Base-by-base conservation (phyloP, 2,113 vertebrate species). In the Callipepla californica region DNA sequence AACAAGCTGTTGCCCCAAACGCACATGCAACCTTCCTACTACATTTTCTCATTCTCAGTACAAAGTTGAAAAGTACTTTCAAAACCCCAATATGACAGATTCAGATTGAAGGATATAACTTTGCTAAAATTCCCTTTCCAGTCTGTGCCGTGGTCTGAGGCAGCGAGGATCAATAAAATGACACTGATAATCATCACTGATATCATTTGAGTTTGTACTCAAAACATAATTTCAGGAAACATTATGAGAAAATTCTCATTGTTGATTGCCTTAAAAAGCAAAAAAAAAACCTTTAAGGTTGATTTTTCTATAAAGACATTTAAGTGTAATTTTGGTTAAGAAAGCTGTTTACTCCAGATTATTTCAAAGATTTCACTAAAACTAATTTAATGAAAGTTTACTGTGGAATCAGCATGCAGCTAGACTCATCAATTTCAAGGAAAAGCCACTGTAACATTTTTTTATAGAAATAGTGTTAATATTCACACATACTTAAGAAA, bases 1-100 rank as follows among this genome's bases (percentile, higher is more conserved):
- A 85, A 70, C 2, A 30, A 28, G 3, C 8, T 8, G 32, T 7
- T 58, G 23, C 9, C 15, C 40, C 14, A 45, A 51, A 57, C 13
- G 47, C 34, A 62, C 3, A 50, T 5, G 59, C 4, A 59, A 4
- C 23, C 11, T 66, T 80, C 58, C 61, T 38, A 63, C 23, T 70
- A n/a, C 18, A 77, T 42, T 45, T 25, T 83, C 50, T 15, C 1
- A 11, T 5, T 28, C 55, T 42, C 32, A 38, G 1, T 8, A 38
- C 1, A 58, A 8, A 66, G 48, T 6, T 30, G 26, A 70, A 88
- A 90, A 4, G 20, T 13, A 30, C 6, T 80, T 73, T 48, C 6
- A 67, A 13, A 3, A 7, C 19, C 10, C 0, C 5, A 36, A 4
- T 61, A 1, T 0, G 8, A 2, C 0, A 0, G 15, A 55, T 4